A percentile compares a stretch with the other conserved stretches of the same genome.
Evolutionary conservation across 2,113 vertebrate species (phyloP).

Genomic region (Dicentrarchus labrax): DNA sequence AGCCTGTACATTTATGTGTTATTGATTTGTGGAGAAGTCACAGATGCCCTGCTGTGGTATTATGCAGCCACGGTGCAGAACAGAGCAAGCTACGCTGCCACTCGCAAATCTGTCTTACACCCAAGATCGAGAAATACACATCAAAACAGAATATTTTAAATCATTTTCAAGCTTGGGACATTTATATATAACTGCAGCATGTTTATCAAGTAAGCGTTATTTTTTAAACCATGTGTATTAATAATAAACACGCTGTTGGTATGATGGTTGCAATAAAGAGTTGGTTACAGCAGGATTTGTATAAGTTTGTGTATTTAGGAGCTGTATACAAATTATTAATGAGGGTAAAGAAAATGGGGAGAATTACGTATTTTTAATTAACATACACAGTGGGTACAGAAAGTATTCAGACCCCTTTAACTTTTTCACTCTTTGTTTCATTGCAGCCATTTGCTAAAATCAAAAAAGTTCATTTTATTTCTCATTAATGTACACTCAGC

Average conservation of each 20-base stretch:
- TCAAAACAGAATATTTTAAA: too few relatives aligned
- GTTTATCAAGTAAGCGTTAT: not conserved
- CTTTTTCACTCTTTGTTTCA: too few relatives aligned
- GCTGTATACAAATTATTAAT: not conserved
- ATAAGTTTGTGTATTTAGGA: not conserved
- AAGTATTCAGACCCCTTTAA: too few relatives aligned
- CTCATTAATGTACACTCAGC: too few relatives aligned
- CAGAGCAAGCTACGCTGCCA: not conserved
- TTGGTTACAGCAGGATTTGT: not conserved
- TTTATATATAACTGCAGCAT: not conserved
- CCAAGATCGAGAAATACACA: not conserved
- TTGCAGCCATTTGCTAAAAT: too few relatives aligned
- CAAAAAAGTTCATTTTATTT: too few relatives aligned
- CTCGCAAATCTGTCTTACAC: not conserved
- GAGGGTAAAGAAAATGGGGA: not conserved
- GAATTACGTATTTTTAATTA: not conserved
- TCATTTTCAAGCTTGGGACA: not conserved
- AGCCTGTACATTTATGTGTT: not conserved
- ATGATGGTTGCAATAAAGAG: not conserved
- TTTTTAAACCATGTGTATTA: not conserved
- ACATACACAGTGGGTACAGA: too few relatives aligned
- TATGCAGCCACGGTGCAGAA: constrained; percentile 8
- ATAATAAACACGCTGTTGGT: not conserved
- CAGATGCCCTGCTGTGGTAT: constrained; percentile 22
- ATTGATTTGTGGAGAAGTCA: constrained; percentile 15